Conservation (phyloP, 2,797 vertebrate genomes). For the Pseudopleuronectes americanus region DNA sequence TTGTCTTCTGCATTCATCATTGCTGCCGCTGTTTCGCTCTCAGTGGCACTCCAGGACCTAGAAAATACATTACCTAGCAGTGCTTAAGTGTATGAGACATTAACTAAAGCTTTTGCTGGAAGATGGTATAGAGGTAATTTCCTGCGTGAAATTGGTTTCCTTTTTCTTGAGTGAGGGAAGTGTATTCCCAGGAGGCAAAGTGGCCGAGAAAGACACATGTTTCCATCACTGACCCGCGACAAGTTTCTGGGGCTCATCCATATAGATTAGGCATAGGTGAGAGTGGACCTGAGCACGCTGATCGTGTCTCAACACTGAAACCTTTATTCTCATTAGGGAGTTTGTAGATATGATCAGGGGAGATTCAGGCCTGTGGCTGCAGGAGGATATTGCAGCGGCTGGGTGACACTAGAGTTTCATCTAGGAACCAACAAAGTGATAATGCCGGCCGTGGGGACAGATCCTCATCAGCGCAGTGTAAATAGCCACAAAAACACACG, state of each 20-base stretch:
- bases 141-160: constrained; percentile 68
- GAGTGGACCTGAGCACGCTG: neutral
- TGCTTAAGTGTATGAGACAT: constrained; percentile 72
- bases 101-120: constrained; percentile 70
- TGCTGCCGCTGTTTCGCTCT: constrained; percentile 37
- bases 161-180: constrained; percentile 44
- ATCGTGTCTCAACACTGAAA: constrained; percentile 22
- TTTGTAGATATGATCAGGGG: constrained; percentile 50
- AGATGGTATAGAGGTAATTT: constrained; percentile 71
- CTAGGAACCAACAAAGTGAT: constrained; percentile 25
- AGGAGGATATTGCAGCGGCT: constrained; percentile 47
- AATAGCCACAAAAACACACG: constrained; percentile 30
- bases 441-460: constrained; percentile 28
- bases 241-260: constrained; percentile 6
- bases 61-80: constrained; percentile 65
- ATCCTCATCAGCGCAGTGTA: constrained; percentile 38
- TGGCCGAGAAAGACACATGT: constrained; percentile 13
- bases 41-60: constrained; percentile 49
- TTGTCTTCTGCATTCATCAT: constrained; percentile 54
- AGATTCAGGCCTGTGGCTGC: constrained; percentile 29
- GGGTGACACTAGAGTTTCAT: constrained; percentile 43
- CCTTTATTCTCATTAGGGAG: constrained; percentile 40
- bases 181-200: constrained; percentile 35
- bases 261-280: neutral
- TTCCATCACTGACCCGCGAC: constrained; percentile 29